Conservation (phyloP, 2,888 invertebrate species). For the Mystacides longicornis region DNA sequence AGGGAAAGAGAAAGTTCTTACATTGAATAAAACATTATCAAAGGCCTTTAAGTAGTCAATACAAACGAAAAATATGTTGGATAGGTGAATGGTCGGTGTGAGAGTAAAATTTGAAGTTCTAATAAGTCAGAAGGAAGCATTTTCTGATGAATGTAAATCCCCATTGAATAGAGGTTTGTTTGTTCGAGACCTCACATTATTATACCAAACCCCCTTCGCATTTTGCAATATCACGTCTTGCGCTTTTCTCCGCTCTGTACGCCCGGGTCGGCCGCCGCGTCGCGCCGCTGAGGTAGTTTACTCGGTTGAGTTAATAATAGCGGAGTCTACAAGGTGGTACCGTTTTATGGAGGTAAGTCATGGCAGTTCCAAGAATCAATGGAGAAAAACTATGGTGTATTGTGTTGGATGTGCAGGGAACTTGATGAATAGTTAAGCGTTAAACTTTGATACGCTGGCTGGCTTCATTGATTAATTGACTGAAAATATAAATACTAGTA, state of each 20-base stretch:
- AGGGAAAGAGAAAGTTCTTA: no score
- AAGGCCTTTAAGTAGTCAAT: no score
- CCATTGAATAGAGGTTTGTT: background rate
- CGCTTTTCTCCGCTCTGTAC: constrained; percentile 3
- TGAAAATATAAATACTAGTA: no score
- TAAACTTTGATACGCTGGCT: background rate
- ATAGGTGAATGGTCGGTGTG: no score
- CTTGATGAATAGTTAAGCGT: background rate
- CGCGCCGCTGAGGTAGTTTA: background rate
- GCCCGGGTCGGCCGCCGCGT: background rate
- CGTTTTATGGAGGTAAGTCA: background rate
- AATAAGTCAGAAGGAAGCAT: no score
- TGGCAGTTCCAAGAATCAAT: constrained; percentile 1
- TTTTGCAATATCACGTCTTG: constrained; percentile 13
- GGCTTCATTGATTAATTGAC: background rate
- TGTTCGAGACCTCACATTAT: constrained; percentile 8
- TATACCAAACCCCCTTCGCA: constrained; percentile 6
- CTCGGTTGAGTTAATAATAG: background rate
- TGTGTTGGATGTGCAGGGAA: background rate
- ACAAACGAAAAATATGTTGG: no score
- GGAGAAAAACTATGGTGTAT: background rate
- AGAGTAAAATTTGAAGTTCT: no score
- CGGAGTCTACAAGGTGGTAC: background rate
- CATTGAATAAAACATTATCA: no score
- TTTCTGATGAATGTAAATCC: background rate